Conservation (phyloP, 1,140 invertebrate genomes). For the Zaprionus taronus region DNA sequence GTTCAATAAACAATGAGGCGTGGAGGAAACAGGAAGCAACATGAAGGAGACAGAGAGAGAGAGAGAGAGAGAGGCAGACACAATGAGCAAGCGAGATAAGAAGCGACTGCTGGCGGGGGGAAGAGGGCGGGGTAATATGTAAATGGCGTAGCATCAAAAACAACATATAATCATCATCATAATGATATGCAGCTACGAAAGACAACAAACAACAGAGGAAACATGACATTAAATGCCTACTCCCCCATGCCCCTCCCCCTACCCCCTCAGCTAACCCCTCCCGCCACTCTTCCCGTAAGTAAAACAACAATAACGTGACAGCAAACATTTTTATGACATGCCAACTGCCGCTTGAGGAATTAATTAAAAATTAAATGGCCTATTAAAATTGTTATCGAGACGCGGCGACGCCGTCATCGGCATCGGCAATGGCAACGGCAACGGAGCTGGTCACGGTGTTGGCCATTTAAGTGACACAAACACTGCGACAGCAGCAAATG, state of each 20-base stretch:
- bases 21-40: not conserved
- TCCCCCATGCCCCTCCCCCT: not conserved
- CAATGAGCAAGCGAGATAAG: not conserved
- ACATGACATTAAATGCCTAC: constrained; percentile 70
- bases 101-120: not conserved
- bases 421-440: constrained; percentile 6
- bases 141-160: constrained; percentile 30
- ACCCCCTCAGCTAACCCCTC: fast-evolving
- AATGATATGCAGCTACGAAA: constrained; percentile 71
- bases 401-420: constrained; percentile 57
- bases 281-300: constrained; percentile 24
- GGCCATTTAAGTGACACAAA: constrained; percentile 44
- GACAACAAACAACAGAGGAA: constrained; percentile 45
- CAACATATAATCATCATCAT: constrained; percentile 64
- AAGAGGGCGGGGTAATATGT: constrained; percentile 24
- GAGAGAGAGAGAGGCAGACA: not conserved
- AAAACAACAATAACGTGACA: constrained; percentile 57
- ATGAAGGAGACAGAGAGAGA: not conserved
- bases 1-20: constrained; percentile 67
- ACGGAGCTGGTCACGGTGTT: not conserved
- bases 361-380: constrained; percentile 82
- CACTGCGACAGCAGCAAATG: constrained; percentile 35
- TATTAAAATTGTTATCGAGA: constrained; percentile 82
- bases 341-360: constrained; percentile 80
- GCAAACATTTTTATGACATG: constrained; percentile 79